Evolutionary conservation across 2,113 vertebrate genomes (phyloP).

Genomic region (Alethe diademata): DNA sequence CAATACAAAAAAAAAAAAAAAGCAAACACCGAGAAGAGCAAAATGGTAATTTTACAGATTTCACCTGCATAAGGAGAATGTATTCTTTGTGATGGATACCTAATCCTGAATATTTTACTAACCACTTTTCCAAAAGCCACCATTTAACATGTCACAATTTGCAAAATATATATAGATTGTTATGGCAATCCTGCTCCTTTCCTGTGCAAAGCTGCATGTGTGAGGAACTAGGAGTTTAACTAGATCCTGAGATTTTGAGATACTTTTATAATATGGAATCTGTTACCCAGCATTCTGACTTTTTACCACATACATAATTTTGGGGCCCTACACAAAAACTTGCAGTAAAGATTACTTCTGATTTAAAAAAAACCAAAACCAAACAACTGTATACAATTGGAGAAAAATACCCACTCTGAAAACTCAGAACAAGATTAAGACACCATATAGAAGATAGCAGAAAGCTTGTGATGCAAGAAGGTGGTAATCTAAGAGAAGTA

Average conservation of each 20-base stretch:
- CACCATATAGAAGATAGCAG: not conserved
- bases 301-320: not conserved
- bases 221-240: not conserved
- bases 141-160: not conserved
- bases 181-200: not conserved
- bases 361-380: not conserved
- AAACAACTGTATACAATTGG: not conserved
- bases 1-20: too few species aligned
- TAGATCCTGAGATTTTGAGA: not conserved
- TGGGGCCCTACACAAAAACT: not conserved
- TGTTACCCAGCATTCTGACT: not conserved
- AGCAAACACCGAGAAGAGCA: not conserved
- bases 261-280: not conserved
- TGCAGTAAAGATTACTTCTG: not conserved
- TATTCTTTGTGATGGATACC: not conserved
- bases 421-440: not conserved
- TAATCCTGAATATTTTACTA: not conserved
- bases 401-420: not conserved
- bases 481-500: not conserved
- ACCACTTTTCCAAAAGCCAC: not conserved
- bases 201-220: not conserved
- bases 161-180: not conserved
- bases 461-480: not conserved
- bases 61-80: not conserved
- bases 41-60: not conserved